Evolutionary conservation across 2,113 vertebrate genomes (phyloP).

Genomic region (Hypomesus transpacificus): DNA sequence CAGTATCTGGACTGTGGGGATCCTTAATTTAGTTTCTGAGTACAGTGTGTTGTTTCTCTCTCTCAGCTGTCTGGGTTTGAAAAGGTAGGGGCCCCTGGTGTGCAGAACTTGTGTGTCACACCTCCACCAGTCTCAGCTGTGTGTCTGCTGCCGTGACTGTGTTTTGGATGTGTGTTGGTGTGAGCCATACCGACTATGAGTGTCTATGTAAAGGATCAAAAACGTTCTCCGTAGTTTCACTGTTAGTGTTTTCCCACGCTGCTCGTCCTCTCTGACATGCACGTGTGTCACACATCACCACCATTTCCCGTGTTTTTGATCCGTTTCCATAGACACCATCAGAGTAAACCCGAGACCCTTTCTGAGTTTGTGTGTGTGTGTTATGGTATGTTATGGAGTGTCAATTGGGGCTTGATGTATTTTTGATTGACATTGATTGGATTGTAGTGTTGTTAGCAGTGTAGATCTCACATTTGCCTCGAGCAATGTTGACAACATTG

Average conservation of each 20-base stretch:
- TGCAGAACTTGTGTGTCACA: constrained; percentile 55
- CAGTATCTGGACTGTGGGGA: constrained; percentile 30
- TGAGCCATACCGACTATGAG: background rate
- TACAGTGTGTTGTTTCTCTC: constrained; percentile 73
- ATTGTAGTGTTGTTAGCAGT: constrained; percentile 9
- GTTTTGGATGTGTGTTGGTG: constrained; percentile 19
- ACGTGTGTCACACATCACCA: background rate
- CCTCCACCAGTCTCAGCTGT: constrained; percentile 27
- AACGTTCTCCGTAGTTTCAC: constrained; percentile 9
- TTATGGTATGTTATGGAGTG: too few relatives aligned
- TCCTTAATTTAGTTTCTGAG: constrained; percentile 64
- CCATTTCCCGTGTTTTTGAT: constrained; percentile 18
- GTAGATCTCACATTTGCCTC: background rate
- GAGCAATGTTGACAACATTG: constrained; percentile 21
- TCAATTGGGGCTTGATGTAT: too few relatives aligned
- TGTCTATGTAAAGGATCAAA: constrained; percentile 29
- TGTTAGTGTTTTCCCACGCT: background rate
- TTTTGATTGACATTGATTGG: background rate
- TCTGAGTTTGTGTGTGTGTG: constrained; percentile 1
- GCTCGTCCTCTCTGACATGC: background rate
- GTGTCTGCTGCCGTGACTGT: constrained; percentile 17
- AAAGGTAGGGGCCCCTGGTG: constrained; percentile 74
- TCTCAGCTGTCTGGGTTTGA: constrained; percentile 86
- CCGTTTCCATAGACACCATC: constrained; percentile 16
- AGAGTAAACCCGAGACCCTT: background rate